Base-by-base conservation (phyloP, 2,797 vertebrate genomes). In the Garrulus glandarius region DNA sequence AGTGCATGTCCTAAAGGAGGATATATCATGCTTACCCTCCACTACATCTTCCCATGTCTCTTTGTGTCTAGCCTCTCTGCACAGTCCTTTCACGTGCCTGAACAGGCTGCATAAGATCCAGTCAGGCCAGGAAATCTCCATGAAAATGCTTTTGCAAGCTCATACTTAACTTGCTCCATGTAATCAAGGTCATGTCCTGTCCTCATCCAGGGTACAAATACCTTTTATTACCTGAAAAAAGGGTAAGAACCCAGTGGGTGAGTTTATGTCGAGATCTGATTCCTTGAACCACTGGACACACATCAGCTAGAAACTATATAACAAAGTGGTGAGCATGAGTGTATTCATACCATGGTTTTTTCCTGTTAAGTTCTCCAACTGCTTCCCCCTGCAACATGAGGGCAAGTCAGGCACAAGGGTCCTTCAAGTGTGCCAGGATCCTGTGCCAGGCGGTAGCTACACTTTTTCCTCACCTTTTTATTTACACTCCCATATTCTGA, bases 271-370 rank as follows among this genome's bases (percentile, higher is more conserved):
- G 20, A 53, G 14, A 43, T 27, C 10, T 5, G 6, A 70, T 70
- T 87, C 34, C 24, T 13, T 34, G 19, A 57, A 39, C 19, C 20
- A 3, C 15, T 60, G 34, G 4, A 22, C 16, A 9, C 13, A 15
- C 6, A 30, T 30, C 19, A 55, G 8, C 19, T 59, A 13, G 41
- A 61, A 84, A 44, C 0, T 2, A 15, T 1, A 1, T 29, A 77
- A 70, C 5, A 8, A 82, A 63, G 15, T 15, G 6, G 6, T 47
- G 39, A 37, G 4, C 20, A 39, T 17, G 19, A 16, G 4, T 46
- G 5, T 30, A 1, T 41, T 57, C 11, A 17, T 4, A 32, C 4
- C 5, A 19, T 10, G 12, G 0, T 3, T 43, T 63, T 10, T 41
- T 46, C 41, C 69, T 56, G 1, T 23, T 23, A 47, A 13, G 2